These are phyloP conservation scores for Peromyscus leucopus DNA, from an alignment of 2,113 vertebrate species.

Conservation along the genomic window DNA sequence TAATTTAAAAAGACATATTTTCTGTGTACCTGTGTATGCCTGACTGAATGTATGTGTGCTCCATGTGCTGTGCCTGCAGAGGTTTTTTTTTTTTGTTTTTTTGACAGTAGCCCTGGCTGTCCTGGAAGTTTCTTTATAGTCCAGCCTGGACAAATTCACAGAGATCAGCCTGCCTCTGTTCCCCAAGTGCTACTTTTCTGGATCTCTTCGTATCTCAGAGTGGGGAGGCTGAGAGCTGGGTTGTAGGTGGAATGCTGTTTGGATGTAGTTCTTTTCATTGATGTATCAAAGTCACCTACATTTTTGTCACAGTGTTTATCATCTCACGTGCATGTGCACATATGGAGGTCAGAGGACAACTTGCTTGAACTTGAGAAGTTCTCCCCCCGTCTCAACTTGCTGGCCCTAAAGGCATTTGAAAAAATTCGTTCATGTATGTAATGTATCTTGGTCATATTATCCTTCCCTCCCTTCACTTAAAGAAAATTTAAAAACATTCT, in stretches of 20 bases:
- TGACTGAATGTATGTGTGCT: not conserved
- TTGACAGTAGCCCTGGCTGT: not conserved
- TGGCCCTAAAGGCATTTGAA: not conserved
- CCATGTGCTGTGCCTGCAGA: no score
- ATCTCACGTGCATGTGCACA: not conserved
- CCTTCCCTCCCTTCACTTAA: not conserved
- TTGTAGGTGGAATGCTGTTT: not conserved
- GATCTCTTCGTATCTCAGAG: not conserved
- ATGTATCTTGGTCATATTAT: not conserved
- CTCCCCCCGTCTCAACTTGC: not conserved
- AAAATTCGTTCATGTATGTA: not conserved
- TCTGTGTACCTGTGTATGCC: not conserved
- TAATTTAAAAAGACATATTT: not conserved
- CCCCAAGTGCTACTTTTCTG: not conserved
- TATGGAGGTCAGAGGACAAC: not conserved
- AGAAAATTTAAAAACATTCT: not conserved
- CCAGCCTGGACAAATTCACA: not conserved
- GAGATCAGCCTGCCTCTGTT: not conserved
- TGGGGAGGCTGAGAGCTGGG: not conserved
- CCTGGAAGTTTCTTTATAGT: not conserved
- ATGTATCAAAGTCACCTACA: not conserved
- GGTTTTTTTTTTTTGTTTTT: not conserved
- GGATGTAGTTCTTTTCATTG: not conserved
- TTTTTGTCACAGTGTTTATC: not conserved
- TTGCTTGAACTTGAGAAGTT: not conserved